These are phyloP conservation scores for Elachura formosa DNA, from an alignment of 2,113 vertebrate species.

Conservation along the genomic window DNA sequence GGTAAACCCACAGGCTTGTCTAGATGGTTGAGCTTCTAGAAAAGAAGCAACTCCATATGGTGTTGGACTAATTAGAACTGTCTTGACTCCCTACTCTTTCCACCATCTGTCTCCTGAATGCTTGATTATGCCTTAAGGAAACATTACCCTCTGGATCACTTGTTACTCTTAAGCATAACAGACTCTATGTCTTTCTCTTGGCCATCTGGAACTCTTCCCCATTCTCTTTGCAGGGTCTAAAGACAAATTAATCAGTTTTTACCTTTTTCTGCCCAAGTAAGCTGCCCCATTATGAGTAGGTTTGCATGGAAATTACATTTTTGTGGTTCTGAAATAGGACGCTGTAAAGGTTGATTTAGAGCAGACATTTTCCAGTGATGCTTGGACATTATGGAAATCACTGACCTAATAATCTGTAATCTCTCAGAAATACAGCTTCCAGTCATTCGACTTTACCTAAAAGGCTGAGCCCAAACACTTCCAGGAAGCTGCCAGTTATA, in stretches of 20 bases:
- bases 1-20: background rate
- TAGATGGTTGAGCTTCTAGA: background rate
- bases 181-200: background rate
- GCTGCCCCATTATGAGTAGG: background rate
- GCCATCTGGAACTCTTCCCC: background rate
- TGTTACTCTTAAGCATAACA: slow-evolving; percentile 14
- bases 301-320: background rate
- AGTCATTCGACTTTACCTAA: background rate
- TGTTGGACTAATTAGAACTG: slow-evolving; percentile 2
- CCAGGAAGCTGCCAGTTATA: background rate
- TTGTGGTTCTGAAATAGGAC: background rate
- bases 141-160: slow-evolving; percentile 30
- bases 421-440: background rate
- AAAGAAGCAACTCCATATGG: background rate
- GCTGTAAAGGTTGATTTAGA: background rate
- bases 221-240: background rate
- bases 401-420: background rate
- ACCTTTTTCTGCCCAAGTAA: background rate
- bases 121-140: slow-evolving; percentile 52
- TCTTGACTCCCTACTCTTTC: slow-evolving; percentile 13
- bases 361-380: background rate
- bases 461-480: background rate
- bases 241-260: background rate
- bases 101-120: slow-evolving; percentile 29
- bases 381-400: background rate